Evolutionary conservation across 2,113 vertebrate species (phyloP).

Genomic region (Artemisiospiza belli): DNA sequence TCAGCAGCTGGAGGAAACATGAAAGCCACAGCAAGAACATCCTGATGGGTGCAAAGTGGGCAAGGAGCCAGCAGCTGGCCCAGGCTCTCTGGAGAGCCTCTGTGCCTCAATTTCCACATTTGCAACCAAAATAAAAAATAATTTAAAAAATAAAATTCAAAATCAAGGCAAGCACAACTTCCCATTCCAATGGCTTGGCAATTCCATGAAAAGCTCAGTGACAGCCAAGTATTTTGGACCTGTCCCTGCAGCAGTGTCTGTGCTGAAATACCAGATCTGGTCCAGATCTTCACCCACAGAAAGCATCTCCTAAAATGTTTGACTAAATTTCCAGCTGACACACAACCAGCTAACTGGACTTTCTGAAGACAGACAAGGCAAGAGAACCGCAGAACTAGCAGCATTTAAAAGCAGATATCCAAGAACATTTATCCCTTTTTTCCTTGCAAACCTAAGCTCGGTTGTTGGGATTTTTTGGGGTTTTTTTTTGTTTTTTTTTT

Average conservation of each 20-base stretch:
- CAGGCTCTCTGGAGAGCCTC: background rate
- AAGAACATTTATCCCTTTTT: background rate
- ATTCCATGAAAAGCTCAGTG: background rate
- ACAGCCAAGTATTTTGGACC: background rate
- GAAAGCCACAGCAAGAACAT: background rate
- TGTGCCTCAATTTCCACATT: background rate
- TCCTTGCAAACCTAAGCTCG: background rate
- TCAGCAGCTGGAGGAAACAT: background rate
- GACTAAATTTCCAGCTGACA: background rate
- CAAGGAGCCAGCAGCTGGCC: background rate
- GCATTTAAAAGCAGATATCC: background rate
- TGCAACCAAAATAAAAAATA: too few relatives aligned
- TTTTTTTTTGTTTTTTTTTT: background rate
- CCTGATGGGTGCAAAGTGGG: background rate
- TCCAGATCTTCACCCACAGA: background rate
- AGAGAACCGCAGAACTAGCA: background rate
- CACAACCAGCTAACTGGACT: background rate
- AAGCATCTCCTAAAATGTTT: background rate
- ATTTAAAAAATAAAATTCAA: accelerated
- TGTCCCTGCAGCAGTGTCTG: accelerated
- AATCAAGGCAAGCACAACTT: background rate
- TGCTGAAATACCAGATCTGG: background rate
- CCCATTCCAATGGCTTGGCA: accelerated
- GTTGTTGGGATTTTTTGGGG: accelerated
- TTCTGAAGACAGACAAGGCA: background rate